Evolutionary conservation across 2,888 invertebrate genomes (phyloP).

Genomic region (Schrankia costaestrigalis): DNA sequence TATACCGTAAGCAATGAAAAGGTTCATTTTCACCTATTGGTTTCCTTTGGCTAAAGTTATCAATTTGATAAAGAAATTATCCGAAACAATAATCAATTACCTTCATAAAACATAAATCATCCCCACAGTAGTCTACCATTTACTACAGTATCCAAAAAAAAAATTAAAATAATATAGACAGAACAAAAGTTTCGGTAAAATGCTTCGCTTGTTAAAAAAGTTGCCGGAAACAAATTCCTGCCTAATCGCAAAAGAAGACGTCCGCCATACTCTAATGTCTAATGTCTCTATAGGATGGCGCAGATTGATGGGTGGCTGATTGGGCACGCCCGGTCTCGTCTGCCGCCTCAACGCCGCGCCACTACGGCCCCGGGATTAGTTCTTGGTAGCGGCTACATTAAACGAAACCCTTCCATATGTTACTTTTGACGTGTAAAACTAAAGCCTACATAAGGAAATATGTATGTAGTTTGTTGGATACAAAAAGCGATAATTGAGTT

Average conservation of each 20-base stretch:
- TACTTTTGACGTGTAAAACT: constrained; percentile 14
- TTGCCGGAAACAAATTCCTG: constrained; percentile 58
- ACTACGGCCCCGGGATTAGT: constrained; percentile 19
- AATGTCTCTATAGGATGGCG: constrained; percentile 50
- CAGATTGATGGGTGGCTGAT: constrained; percentile 64
- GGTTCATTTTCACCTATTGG: too few species aligned
- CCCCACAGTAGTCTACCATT: too few species aligned
- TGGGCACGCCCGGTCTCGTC: constrained; percentile 51
- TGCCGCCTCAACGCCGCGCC: constrained; percentile 2
- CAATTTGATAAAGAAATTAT: too few species aligned
- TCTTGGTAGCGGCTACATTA: constrained; percentile 60
- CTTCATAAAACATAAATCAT: too few species aligned
- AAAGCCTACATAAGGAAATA: constrained; percentile 3
- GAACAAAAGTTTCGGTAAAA: too few species aligned
- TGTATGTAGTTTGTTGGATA: too few species aligned
- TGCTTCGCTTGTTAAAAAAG: constrained; percentile 37
- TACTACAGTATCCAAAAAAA: too few species aligned
- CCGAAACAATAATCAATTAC: too few species aligned
- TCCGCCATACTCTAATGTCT: constrained; percentile 29
- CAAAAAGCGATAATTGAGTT: too few species aligned
- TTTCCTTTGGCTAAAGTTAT: too few species aligned
- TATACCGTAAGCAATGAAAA: too few species aligned
- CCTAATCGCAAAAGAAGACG: constrained; percentile 56
- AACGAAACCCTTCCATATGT: constrained; percentile 34
- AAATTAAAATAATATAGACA: too few species aligned